Conservation (phyloP, 2,113 vertebrate genomes). For the Salvator merianae region DNA sequence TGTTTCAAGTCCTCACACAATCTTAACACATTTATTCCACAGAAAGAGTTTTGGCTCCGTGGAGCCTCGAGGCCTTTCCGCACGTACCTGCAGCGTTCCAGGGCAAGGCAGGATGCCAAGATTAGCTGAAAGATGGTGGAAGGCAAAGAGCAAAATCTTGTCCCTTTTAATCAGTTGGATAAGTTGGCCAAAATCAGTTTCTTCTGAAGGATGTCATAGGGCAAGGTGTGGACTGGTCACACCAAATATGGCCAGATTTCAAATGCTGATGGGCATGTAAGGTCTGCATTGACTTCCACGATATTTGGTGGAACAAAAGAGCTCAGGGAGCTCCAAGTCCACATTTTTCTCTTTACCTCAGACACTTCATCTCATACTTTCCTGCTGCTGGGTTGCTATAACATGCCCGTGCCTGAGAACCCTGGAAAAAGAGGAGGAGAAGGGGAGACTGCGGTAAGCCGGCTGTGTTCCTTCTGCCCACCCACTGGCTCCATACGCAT, state of each 20-base stretch:
- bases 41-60: not conserved
- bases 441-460: constrained; percentile 35
- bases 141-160: not conserved
- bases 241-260: not conserved
- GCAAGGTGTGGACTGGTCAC: no score
- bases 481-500: not conserved
- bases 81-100: not conserved
- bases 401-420: constrained; percentile 11
- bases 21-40: not conserved
- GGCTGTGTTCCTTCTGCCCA: not conserved
- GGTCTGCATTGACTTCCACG: not conserved
- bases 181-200: not conserved
- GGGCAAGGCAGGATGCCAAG: not conserved
- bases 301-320: not conserved
- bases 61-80: not conserved
- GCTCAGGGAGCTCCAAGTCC: not conserved
- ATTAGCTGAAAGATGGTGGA: not conserved
- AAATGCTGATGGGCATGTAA: not conserved
- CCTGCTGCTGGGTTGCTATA: not conserved
- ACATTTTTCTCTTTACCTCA: not conserved
- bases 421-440: constrained; percentile 18
- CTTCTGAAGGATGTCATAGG: not conserved
- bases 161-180: not conserved
- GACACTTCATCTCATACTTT: not conserved
- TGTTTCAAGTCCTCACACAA: no score